phyloP scores from a whole-genome alignment of 2,888 invertebrate genomes.

The Spodoptera littoralis region DNA sequence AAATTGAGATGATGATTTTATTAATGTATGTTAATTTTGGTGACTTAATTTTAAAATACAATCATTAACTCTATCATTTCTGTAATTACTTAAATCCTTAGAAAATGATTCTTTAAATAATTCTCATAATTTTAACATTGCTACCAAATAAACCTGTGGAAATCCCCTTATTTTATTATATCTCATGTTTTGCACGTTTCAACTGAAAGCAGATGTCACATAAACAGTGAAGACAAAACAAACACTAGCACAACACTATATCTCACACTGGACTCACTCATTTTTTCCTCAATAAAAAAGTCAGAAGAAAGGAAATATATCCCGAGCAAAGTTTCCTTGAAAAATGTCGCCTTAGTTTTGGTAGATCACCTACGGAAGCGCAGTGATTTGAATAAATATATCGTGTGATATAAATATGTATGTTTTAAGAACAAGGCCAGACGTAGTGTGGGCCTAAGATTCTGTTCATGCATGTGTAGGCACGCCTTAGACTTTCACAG shows the following conservation, averaged over 20 bases:
- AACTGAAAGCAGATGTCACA: background rate
- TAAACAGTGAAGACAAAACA: background rate
- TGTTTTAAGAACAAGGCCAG: constrained; percentile 36
- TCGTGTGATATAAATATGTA: constrained; percentile 43
- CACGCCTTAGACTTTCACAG: constrained; percentile 43
- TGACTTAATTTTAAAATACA: too few relatives aligned
- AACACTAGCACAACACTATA: background rate
- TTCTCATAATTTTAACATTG: too few relatives aligned
- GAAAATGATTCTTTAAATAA: too few relatives aligned
- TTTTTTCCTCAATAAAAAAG: constrained; percentile 2
- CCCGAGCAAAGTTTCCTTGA: constrained; percentile 16
- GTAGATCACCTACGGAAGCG: constrained; percentile 17
- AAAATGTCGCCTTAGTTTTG: constrained; percentile 15
- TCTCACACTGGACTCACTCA: constrained; percentile 10
- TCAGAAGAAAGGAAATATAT: constrained; percentile 13
- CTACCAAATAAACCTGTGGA: too few relatives aligned
- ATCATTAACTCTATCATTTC: too few relatives aligned
- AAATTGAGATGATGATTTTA: too few relatives aligned
- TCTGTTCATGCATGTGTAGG: constrained; percentile 47
- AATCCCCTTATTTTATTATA: too few relatives aligned
- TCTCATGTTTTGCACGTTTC: background rate
- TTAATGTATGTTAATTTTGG: too few relatives aligned
- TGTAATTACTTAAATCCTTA: too few relatives aligned
- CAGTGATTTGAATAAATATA: constrained; percentile 43
- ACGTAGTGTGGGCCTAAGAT: constrained; percentile 20